Evolutionary conservation across 2,888 invertebrate genomes (phyloP).

Genomic region (Cerastis leucographa): DNA sequence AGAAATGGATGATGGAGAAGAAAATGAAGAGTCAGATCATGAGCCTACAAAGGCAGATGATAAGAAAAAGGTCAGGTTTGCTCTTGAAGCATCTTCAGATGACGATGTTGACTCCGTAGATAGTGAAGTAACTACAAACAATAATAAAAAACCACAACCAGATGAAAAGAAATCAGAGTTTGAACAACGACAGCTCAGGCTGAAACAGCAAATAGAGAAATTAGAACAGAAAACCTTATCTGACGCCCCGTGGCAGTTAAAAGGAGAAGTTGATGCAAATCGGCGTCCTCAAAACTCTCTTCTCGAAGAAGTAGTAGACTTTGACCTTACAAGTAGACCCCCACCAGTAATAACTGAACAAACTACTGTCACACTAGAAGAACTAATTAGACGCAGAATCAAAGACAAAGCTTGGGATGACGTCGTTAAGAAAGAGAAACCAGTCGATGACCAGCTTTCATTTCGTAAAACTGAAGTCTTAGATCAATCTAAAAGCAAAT

Average conservation of each 20-base stretch:
- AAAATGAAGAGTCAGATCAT: slow-evolving; percentile 61
- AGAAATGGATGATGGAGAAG: slow-evolving; percentile 60
- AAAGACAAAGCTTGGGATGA: slow-evolving; percentile 99
- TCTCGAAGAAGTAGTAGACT: slow-evolving; percentile 97
- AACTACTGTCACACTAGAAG: slow-evolving; percentile 96
- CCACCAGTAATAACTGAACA: slow-evolving; percentile 98
- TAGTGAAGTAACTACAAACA: slow-evolving; percentile 67
- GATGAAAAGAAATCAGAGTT: slow-evolving; percentile 92
- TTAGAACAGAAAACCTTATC: slow-evolving; percentile 94
- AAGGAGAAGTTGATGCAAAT: slow-evolving; percentile 96
- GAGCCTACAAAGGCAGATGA: slow-evolving; percentile 65
- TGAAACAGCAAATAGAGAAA: slow-evolving; percentile 92
- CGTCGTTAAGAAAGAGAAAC: slow-evolving; percentile 96
- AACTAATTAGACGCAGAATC: slow-evolving; percentile 97
- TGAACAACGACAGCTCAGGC: slow-evolving; percentile 93
- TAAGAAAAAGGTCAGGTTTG: slow-evolving; percentile 79
- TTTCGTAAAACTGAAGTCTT: slow-evolving; percentile 97
- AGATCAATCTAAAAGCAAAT: slow-evolving; percentile 98
- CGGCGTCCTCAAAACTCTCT: slow-evolving; percentile 97
- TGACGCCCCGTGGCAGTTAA: slow-evolving; percentile 98
- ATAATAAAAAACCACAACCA: slow-evolving; percentile 52
- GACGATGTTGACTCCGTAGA: slow-evolving; percentile 76
- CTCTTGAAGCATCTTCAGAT: slow-evolving; percentile 71
- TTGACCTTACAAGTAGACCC: slow-evolving; percentile 95
- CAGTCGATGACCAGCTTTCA: slow-evolving; percentile 94